These are phyloP conservation scores for Pheosia gnoma DNA, from an alignment of 2,888 invertebrate genomes.

Conservation along the genomic window DNA sequence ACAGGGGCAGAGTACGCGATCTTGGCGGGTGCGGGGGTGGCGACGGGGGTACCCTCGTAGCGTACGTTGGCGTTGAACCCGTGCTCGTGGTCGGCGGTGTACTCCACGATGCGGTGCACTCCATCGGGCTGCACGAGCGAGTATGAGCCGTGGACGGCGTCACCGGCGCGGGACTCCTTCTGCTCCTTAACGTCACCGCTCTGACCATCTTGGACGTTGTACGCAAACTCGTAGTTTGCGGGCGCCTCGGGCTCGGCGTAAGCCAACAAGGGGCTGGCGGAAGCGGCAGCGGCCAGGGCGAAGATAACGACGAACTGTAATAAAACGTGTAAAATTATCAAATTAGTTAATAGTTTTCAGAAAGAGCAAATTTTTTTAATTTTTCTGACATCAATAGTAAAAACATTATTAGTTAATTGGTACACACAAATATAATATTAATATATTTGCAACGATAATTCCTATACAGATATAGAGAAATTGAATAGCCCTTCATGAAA, in stretches of 20 bases:
- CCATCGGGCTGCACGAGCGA: constrained; percentile 75
- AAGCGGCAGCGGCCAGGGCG: constrained; percentile 52
- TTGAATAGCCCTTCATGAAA: no score
- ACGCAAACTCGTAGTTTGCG: constrained; percentile 67
- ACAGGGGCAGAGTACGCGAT: constrained; percentile 36
- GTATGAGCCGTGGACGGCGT: constrained; percentile 70
- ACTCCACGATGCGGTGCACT: constrained; percentile 68
- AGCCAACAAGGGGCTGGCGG: constrained; percentile 49
- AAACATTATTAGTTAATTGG: no score
- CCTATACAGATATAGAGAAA: no score
- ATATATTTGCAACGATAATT: no score
- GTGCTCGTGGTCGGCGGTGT: constrained; percentile 66
- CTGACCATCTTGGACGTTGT: constrained; percentile 69
- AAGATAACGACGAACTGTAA: constrained; percentile 46
- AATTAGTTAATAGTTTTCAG: no score
- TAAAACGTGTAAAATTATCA: neutral
- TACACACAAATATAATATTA: no score
- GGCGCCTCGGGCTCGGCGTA: constrained; percentile 62
- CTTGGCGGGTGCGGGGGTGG: constrained; percentile 42
- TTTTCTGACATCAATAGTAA: no score
- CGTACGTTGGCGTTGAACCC: constrained; percentile 74
- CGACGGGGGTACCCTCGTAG: constrained; percentile 64
- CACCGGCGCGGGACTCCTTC: constrained; percentile 67
- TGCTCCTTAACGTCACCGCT: constrained; percentile 74
- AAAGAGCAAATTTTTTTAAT: no score